phyloP scores from a whole-genome alignment of 30 jellyfish, hydroid and myxozoan genomes.

The Turritopsis dohrnii region DNA sequence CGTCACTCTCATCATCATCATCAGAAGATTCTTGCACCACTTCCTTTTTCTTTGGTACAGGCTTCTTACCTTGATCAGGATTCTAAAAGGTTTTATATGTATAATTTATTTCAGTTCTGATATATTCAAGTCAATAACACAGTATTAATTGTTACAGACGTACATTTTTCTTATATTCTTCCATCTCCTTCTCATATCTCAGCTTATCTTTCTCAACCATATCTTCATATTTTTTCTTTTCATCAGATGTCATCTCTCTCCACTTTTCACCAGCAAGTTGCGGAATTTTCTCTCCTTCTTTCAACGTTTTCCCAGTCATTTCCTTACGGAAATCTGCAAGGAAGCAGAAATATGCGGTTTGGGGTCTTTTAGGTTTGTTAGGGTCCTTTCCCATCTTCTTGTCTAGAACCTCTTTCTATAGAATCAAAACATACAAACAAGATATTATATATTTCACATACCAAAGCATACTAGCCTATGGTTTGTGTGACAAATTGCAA shows the following conservation, averaged over 20 bases:
- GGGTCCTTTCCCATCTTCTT: conserved; percentile 88
- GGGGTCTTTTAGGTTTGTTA: conserved; percentile 93
- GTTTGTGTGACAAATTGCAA: too few species aligned
- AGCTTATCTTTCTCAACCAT: conserved; percentile 66
- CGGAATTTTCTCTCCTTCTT: conserved; percentile 80
- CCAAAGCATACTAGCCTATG: too few species aligned
- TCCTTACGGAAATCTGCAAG: conserved; percentile 85
- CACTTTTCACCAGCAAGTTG: conserved; percentile 81
- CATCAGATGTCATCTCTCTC: conserved; percentile 70
- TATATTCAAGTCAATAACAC: too few species aligned
- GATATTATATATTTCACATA: not conserved
- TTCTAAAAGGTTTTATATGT: conserved; percentile 2
- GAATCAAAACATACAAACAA: not conserved
- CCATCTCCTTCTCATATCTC: conserved; percentile 66
- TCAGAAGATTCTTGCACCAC: conserved; percentile 57
- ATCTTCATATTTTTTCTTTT: conserved; percentile 65
- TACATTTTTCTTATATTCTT: conserved; percentile 57
- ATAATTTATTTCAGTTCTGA: too few species aligned
- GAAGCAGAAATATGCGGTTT: conserved; percentile 86
- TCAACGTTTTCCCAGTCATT: conserved; percentile 37
- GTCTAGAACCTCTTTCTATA: conserved; percentile 67
- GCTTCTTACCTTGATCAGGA: conserved; percentile 39
- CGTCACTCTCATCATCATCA: conserved; percentile 81
- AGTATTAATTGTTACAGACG: too few species aligned
- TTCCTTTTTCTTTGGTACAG: conserved; percentile 60